Conservation (phyloP, 2,113 vertebrate species). For the Protobothrops mucrosquamatus region DNA sequence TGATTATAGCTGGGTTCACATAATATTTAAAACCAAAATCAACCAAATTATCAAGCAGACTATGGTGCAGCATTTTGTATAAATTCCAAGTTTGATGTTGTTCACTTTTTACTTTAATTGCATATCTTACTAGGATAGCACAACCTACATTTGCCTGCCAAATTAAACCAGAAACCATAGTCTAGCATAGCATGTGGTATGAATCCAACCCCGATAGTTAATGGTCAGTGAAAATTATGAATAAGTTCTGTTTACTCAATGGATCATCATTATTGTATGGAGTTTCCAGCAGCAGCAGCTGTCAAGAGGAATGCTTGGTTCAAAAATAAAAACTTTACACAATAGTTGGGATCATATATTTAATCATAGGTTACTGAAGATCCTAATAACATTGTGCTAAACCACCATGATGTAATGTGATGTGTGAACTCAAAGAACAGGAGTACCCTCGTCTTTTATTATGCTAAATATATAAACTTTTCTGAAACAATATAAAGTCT, state of each 20-base stretch:
- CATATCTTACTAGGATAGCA: neutral
- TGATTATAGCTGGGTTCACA: neutral
- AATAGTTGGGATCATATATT: neutral
- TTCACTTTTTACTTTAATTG: neutral
- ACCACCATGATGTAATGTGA: neutral
- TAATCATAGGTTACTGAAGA: neutral
- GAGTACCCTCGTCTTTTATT: neutral
- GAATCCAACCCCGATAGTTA: neutral
- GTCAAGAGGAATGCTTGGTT: neutral
- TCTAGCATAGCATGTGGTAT: neutral
- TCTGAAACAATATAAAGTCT: neutral
- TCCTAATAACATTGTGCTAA: neutral
- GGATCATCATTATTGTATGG: neutral
- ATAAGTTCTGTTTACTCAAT: neutral
- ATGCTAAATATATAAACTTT: neutral
- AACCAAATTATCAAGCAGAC: neutral
- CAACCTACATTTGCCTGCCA: neutral
- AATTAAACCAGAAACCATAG: neutral
- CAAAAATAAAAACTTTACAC: neutral
- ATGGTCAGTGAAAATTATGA: neutral
- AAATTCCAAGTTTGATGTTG: neutral
- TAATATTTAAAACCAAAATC: neutral
- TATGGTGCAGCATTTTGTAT: neutral
- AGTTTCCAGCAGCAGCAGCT: neutral
- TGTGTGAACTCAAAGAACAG: neutral